Evolutionary conservation across 1,140 invertebrate genomes (phyloP).

Genomic region (Neotoxoptera formosana): DNA sequence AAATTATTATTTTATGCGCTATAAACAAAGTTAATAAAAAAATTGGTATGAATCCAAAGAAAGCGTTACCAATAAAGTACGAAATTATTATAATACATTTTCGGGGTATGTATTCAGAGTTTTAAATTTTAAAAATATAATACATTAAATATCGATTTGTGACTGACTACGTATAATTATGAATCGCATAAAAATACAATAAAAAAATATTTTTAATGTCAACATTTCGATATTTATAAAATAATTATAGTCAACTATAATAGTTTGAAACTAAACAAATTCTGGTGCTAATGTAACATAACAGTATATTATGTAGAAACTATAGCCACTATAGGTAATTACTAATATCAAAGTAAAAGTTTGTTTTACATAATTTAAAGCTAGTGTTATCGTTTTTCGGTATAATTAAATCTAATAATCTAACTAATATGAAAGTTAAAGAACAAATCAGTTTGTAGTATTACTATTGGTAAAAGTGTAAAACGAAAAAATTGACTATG

Average conservation of each 20-base stretch:
- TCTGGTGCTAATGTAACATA: neutral
- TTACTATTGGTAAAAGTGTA: neutral
- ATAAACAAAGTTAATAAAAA: neutral
- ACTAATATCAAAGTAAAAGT: neutral
- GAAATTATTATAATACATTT: neutral
- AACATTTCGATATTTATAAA: neutral
- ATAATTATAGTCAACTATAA: neutral
- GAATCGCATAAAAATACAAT: neutral
- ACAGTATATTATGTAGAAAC: neutral
- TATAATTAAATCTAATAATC: neutral
- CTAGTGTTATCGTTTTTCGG: neutral
- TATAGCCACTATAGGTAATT: neutral
- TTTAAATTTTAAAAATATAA: slow-evolving; percentile 1
- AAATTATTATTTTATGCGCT: neutral
- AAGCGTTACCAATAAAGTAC: neutral
- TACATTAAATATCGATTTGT: neutral
- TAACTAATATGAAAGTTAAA: neutral
- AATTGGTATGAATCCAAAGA: neutral
- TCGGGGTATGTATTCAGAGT: neutral
- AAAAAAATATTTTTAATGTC: neutral
- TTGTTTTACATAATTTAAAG: neutral
- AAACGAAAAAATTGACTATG: neutral
- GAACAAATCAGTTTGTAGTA: neutral
- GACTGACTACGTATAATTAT: neutral
- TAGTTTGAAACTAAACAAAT: neutral